phyloP scores from a whole-genome alignment of 2,113 vertebrate species.

The Callionymus lyra region DNA sequence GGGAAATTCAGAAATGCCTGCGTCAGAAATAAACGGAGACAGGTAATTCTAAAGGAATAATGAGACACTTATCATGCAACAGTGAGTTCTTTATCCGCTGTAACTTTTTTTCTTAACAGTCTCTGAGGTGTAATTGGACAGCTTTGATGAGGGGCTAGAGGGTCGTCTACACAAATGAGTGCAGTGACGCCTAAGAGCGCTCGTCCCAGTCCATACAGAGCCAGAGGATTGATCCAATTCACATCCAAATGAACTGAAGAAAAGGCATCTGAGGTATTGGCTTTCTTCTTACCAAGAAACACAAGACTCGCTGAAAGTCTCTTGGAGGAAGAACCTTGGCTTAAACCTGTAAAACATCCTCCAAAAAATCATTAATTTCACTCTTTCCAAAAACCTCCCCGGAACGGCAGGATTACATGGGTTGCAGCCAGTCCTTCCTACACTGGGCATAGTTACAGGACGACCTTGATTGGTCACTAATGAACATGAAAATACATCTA shows the following conservation, averaged over 20 bases:
- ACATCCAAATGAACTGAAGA: slow-evolving; percentile 58
- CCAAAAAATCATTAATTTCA: too few relatives aligned
- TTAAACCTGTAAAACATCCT: too few relatives aligned
- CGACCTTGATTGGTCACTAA: too few relatives aligned
- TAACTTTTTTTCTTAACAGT: slow-evolving; percentile 15
- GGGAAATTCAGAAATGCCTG: neutral
- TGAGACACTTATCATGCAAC: slow-evolving; percentile 1
- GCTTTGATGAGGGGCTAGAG: slow-evolving; percentile 17
- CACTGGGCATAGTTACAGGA: too few relatives aligned
- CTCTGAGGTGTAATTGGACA: slow-evolving; percentile 27
- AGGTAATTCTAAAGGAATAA: neutral
- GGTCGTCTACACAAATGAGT: slow-evolving; percentile 56
- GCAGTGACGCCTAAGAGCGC: slow-evolving; percentile 60
- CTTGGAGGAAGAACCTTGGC: neutral
- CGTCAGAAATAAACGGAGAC: slow-evolving; percentile 5
- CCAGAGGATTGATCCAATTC: slow-evolving; percentile 63
- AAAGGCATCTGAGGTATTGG: slow-evolving; percentile 45
- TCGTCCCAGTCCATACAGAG: slow-evolving; percentile 64
- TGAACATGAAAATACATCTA: too few relatives aligned
- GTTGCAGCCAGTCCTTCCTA: too few relatives aligned
- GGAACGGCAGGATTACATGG: too few relatives aligned
- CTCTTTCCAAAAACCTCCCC: too few relatives aligned
- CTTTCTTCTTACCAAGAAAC: slow-evolving; percentile 43
- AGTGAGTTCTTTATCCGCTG: slow-evolving; percentile 24
- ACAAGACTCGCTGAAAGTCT: slow-evolving; percentile 26